phyloP scores from a whole-genome alignment of 2,113 vertebrate species.

The Paratilapia polleni region DNA sequence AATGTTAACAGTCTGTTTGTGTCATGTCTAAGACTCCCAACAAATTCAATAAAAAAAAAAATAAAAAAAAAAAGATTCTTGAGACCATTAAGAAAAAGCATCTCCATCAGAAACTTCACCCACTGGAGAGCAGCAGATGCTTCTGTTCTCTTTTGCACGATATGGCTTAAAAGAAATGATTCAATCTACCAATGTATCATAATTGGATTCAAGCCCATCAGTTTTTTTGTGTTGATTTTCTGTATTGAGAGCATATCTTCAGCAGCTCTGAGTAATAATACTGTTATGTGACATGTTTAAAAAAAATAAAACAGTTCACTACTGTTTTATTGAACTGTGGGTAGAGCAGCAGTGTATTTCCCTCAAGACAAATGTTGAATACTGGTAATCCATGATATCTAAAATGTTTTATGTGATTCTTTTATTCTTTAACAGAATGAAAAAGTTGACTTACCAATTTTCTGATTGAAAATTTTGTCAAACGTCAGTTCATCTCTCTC shows the following conservation, averaged over 20 bases:
- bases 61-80: too few species aligned
- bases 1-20: neutral
- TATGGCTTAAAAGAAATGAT: neutral
- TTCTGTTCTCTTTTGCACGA: neutral
- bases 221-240: neutral
- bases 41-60: neutral
- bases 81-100: neutral
- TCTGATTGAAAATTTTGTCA: slow-evolving; percentile 98
- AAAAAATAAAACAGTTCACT: neutral
- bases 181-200: neutral
- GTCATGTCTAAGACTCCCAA: neutral
- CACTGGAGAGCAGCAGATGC: neutral
- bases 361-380: neutral
- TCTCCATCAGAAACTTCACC: neutral
- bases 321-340: neutral
- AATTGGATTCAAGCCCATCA: too few species aligned
- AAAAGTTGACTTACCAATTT: slow-evolving; percentile 88
- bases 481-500: slow-evolving; percentile 95
- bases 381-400: neutral
- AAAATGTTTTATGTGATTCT: neutral
- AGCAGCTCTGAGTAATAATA: neutral
- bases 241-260: neutral
- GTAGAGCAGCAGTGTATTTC: neutral
- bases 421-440: neutral
- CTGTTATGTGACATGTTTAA: neutral